Base-by-base conservation (phyloP, 2,888 invertebrate species). In the Leptinotarsa haldemani region DNA sequence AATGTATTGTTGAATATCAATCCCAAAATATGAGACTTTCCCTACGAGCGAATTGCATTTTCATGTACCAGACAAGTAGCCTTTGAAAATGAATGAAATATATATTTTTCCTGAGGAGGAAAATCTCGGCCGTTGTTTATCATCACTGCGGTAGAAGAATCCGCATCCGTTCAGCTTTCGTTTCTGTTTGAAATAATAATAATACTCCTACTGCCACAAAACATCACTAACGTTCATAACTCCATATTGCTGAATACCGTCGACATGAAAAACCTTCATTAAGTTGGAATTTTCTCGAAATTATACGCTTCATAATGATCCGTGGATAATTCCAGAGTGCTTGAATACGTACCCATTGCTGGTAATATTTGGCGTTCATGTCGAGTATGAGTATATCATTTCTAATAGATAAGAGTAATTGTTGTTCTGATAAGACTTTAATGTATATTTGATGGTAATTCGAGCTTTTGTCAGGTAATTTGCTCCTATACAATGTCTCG, bases 401-500 rank as follows among this genome's bases (percentile, higher is more conserved):
- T 53, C 25, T 15, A 50, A 20, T 40, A 52, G 67, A 67, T 67
- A 67, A 67, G 61, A 67, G 50, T 67, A 67, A 67, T 67, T 52
- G 25, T 53, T 52, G 67, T 67, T 40, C 30, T 40, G 48, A 67
- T 67, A 67, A 46, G 53, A 18, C 53, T 18, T 15, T 67, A 67
- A 67, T 67, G 67, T 30, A 20, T 67, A 67, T 53, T 67, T 53
- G 53, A 67, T 67, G 67, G 30, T 53, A 67, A 67, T 67, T 67
- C 7, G 30, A 20, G 53, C 40, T 67, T 53, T 67, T 53, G 53
- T 52, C 67, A 53, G 52, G 67, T 53, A 52, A 67, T 67, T 53
- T 67, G 67, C 30, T n/a, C 22, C 13, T 18, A 67, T 53, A 53
- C 52, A 67, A 47, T 40, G 67, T 53, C 67, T 40, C 4, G 22